These are phyloP conservation scores for Ctenochaetus hawaiiensis DNA, from an alignment of 2,797 vertebrate species.

Conservation along the genomic window DNA sequence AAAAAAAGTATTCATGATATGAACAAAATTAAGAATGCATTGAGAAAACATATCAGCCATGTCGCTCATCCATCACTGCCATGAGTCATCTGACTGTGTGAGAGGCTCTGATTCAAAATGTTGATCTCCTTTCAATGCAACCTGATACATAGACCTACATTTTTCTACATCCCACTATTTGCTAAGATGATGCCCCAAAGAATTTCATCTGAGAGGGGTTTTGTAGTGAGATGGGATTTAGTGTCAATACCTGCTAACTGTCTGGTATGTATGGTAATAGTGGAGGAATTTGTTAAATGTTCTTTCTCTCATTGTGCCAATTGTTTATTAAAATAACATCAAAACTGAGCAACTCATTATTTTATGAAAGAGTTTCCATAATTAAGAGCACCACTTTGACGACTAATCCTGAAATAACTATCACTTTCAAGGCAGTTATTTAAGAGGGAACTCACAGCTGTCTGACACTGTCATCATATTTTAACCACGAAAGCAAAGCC, in stretches of 20 bases:
- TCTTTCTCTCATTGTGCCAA: not conserved
- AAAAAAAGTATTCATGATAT: not conserved
- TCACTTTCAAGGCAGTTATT: conserved; percentile 9
- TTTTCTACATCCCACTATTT: conserved; percentile 2
- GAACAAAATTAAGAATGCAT: conserved; percentile 3
- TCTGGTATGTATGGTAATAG: not conserved
- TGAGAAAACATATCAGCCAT: not conserved
- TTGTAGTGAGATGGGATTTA: not conserved
- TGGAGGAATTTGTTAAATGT: not conserved
- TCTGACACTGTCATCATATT: conserved; percentile 3
- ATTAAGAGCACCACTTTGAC: not conserved
- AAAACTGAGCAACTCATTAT: not conserved
- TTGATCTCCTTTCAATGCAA: conserved; percentile 7
- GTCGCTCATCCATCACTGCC: conserved; percentile 3
- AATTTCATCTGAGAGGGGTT: not conserved
- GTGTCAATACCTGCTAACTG: not conserved
- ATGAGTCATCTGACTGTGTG: conserved; percentile 28
- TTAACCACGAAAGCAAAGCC: conserved; percentile 33
- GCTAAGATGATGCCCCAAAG: not conserved
- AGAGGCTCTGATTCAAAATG: conserved; percentile 12
- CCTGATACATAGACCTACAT: not conserved
- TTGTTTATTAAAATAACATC: not conserved
- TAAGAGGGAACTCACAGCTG: not conserved
- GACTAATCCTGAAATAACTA: not conserved
- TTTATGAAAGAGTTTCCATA: not conserved